These are phyloP conservation scores for Drosophila ananassae DNA, from an alignment of 1,140 invertebrate genomes.

Conservation along the genomic window DNA sequence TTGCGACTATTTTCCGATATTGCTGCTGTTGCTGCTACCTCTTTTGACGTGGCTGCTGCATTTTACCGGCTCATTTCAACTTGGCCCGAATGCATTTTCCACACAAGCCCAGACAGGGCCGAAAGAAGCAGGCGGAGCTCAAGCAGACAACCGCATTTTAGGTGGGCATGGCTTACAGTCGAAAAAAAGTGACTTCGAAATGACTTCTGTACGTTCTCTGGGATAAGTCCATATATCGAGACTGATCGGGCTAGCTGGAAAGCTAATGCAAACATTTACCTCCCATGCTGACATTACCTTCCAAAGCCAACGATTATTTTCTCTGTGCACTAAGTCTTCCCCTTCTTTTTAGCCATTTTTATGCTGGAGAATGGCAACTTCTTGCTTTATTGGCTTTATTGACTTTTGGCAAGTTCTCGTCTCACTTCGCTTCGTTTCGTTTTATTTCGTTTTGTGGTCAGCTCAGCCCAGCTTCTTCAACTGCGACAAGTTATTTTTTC, in stretches of 20 bases:
- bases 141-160: constrained; percentile 69
- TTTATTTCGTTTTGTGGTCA: constrained; percentile 49
- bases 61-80: constrained; percentile 80
- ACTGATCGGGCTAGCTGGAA: too few species aligned
- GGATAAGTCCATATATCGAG: too few species aligned
- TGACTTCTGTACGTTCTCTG: too few species aligned
- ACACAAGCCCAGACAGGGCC: constrained; percentile 58
- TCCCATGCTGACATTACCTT: background rate
- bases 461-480: constrained; percentile 34
- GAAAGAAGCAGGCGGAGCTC: constrained; percentile 29
- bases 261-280: too few species aligned
- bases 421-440: constrained; percentile 47
- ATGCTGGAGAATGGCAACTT: constrained; percentile 52
- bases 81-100: constrained; percentile 81
- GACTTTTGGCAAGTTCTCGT: constrained; percentile 76
- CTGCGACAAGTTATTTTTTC: constrained; percentile 44
- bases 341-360: constrained; percentile 21
- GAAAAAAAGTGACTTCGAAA: background rate
- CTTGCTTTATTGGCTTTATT: constrained; percentile 81
- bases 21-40: constrained; percentile 32
- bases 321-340: constrained; percentile 1
- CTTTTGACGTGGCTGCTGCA: constrained; percentile 52
- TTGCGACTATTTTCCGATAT: constrained; percentile 55
- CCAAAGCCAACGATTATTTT: background rate
- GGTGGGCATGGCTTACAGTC: constrained; percentile 33